Conservation (phyloP, 2,888 invertebrate species). For the Zootermopsis nevadensis region DNA sequence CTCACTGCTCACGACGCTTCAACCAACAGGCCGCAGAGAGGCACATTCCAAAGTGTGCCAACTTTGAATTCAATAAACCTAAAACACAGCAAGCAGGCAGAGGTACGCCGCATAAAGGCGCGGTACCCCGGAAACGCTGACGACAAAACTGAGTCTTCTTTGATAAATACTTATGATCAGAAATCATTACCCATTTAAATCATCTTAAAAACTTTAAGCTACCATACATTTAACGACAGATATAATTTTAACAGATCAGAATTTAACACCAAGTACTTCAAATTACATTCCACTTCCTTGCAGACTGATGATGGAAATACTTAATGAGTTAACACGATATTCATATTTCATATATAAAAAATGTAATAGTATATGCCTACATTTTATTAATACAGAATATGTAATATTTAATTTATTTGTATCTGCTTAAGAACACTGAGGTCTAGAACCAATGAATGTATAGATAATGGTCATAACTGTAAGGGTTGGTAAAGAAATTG, state of each 20-base stretch:
- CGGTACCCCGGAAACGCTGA: conserved; percentile 37
- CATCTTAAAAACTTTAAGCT: neutral
- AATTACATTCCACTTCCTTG: neutral
- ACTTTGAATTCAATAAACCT: conserved; percentile 83
- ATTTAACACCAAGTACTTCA: neutral
- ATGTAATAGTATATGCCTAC: neutral
- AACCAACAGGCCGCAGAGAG: conserved; percentile 86
- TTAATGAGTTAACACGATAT: neutral
- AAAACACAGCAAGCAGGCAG: conserved; percentile 60
- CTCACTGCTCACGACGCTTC: conserved; percentile 88
- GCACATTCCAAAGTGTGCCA: conserved; percentile 93
- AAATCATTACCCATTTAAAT: neutral
- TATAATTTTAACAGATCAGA: neutral
- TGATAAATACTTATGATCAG: neutral
- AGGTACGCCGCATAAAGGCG: neutral
- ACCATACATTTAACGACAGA: neutral
- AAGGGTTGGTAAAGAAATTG: no score
- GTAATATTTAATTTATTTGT: neutral
- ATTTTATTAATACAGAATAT: neutral
- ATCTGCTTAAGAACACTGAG: neutral
- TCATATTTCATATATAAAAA: neutral
- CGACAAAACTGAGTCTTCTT: neutral
- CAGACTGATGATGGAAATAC: neutral
- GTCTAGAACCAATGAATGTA: neutral
- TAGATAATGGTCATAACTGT: no score